These are phyloP conservation scores for Bellardia bayeri DNA, from an alignment of 2,888 invertebrate species.

Conservation along the genomic window DNA sequence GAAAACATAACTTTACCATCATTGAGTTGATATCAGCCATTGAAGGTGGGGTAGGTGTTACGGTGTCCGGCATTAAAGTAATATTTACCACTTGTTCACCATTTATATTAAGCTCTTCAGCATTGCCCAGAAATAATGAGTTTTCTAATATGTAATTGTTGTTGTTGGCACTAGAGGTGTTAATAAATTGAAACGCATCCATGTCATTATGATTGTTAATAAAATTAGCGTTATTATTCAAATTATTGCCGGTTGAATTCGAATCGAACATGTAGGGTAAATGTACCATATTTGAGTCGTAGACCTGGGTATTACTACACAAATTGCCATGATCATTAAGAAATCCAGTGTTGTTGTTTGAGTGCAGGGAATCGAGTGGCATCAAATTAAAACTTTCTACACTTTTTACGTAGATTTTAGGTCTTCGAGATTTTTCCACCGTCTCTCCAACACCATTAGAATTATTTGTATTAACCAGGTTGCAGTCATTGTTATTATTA, in stretches of 20 bases:
- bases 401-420: constrained; percentile 84
- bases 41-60: constrained; percentile 73
- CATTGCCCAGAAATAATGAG: constrained; percentile 53
- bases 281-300: constrained; percentile 66
- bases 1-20: constrained; percentile 37
- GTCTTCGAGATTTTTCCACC: constrained; percentile 78
- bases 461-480: constrained; percentile 16
- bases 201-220: constrained; percentile 61
- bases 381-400: constrained; percentile 78
- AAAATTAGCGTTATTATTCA: constrained; percentile 52
- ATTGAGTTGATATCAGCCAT: constrained; percentile 30
- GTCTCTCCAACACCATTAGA: not conserved
- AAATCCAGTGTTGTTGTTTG: constrained; percentile 39
- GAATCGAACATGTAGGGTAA: constrained; percentile 68
- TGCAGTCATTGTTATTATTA: constrained; percentile 33
- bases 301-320: constrained; percentile 38
- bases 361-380: constrained; percentile 54
- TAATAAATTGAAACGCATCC: constrained; percentile 62
- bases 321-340: constrained; percentile 48
- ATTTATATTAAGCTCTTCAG: constrained; percentile 52
- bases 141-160: constrained; percentile 65
- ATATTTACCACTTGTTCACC: constrained; percentile 42
- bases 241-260: constrained; percentile 48
- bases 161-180: constrained; percentile 23
- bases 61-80: constrained; percentile 74